phyloP scores from a whole-genome alignment of 1,140 invertebrate genomes.

The Ladona fulva region DNA sequence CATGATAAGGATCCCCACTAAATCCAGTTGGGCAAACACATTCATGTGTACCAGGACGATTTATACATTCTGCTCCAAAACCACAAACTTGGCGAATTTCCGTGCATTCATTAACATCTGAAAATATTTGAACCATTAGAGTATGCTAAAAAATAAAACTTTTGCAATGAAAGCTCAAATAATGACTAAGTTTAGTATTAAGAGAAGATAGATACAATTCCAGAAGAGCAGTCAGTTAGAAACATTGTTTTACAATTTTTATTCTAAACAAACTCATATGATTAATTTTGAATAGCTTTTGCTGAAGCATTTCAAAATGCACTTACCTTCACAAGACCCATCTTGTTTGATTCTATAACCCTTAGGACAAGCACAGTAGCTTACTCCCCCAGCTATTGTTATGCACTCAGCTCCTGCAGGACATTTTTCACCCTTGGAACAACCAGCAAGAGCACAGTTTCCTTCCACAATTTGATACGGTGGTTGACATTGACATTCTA shows the following conservation, averaged over 20 bases:
- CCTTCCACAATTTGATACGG: constrained; percentile 75
- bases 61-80: constrained; percentile 76
- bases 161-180: no score
- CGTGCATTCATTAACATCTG: constrained; percentile 73
- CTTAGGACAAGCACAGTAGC: constrained; percentile 79
- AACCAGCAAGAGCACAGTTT: constrained; percentile 69
- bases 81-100: constrained; percentile 68
- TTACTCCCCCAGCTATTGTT: constrained; percentile 77
- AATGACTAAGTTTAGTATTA: constrained; percentile 8
- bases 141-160: neutral
- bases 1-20: constrained; percentile 47
- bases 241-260: no score
- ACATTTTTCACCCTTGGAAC: constrained; percentile 65
- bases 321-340: constrained; percentile 58
- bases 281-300: no score
- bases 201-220: neutral
- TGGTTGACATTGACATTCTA: constrained; percentile 75
- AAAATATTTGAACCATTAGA: constrained; percentile 16
- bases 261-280: neutral
- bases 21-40: constrained; percentile 75
- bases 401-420: constrained; percentile 77
- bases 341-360: constrained; percentile 62
- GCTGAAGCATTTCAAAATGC: neutral
- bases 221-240: neutral
- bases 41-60: constrained; percentile 63